These are phyloP conservation scores for Cinclus cinclus DNA, from an alignment of 2,113 vertebrate species.

Conservation along the genomic window DNA sequence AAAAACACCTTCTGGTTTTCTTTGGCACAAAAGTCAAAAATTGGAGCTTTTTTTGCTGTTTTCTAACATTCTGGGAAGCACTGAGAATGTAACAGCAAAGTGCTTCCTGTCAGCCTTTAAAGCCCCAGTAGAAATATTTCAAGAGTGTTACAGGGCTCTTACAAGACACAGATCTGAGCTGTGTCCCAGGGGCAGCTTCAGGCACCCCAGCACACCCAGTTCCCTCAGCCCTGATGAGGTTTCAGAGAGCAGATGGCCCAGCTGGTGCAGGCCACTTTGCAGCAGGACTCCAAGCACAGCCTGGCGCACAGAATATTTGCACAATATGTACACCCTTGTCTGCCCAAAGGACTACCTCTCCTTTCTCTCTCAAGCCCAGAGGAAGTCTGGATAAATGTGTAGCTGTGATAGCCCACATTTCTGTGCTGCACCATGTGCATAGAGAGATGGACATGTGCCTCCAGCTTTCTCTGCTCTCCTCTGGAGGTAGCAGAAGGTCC, in stretches of 20 bases:
- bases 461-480: not conserved
- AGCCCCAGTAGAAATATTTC: not conserved
- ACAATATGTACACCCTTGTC: not conserved
- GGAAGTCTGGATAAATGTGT: not conserved
- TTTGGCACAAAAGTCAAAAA: not conserved
- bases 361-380: not conserved
- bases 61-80: not conserved
- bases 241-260: not conserved
- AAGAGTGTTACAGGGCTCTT: not conserved
- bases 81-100: not conserved
- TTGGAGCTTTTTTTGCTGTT: fast-evolving
- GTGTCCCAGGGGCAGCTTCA: not conserved
- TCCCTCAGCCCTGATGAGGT: too few relatives aligned
- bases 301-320: not conserved
- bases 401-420: not conserved
- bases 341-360: not conserved
- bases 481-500: not conserved
- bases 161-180: fast-evolving
- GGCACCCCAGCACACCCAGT: fast-evolving
- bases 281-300: not conserved
- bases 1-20: not conserved
- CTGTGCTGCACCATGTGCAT: not conserved
- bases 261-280: not conserved
- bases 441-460: not conserved
- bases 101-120: not conserved